Percentiles rank a stretch among this genome's conserved stretches.
Evolutionary conservation across 2,888 invertebrate species (phyloP).

Genomic region (Dicyrtomina minuta): DNA sequence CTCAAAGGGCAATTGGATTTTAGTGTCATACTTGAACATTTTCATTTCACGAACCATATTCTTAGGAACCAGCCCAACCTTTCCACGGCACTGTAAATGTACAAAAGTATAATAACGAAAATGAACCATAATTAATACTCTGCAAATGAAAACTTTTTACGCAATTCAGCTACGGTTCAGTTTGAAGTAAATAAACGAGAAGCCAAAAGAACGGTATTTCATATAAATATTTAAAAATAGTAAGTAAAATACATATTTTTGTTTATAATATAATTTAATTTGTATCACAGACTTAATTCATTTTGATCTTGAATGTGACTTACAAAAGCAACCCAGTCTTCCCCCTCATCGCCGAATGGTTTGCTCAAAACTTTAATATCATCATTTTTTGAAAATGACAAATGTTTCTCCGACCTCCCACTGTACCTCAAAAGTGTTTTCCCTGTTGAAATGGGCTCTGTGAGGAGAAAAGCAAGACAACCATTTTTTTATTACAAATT

Average conservation of each 20-base stretch:
- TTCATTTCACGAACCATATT: conserved; percentile 46
- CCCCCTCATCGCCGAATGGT: conserved; percentile 31
- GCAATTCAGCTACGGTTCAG: too few relatives aligned
- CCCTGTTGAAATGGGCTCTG: conserved; percentile 49
- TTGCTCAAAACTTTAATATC: conserved; percentile 48
- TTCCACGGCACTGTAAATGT: conserved; percentile 43
- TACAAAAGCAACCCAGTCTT: conserved; percentile 47
- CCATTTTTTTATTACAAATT: neutral
- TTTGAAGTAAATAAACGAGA: too few relatives aligned
- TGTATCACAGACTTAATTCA: neutral
- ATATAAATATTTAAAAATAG: too few relatives aligned
- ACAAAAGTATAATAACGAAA: too few relatives aligned
- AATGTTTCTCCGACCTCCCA: conserved; percentile 45
- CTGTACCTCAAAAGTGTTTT: conserved; percentile 45
- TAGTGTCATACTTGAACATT: conserved; percentile 38
- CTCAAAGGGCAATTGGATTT: conserved; percentile 39
- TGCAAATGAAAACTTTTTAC: too few relatives aligned
- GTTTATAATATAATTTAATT: neutral
- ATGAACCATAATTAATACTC: too few relatives aligned
- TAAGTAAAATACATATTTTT: neutral
- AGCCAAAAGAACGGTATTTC: too few relatives aligned
- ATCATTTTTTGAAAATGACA: conserved; percentile 47
- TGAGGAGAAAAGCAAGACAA: neutral
- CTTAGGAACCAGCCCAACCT: conserved; percentile 49
- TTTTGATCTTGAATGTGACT: too few relatives aligned